These are phyloP conservation scores for Zaprionus nigranus DNA, from an alignment of 1,140 invertebrate genomes.

Conservation along the genomic window DNA sequence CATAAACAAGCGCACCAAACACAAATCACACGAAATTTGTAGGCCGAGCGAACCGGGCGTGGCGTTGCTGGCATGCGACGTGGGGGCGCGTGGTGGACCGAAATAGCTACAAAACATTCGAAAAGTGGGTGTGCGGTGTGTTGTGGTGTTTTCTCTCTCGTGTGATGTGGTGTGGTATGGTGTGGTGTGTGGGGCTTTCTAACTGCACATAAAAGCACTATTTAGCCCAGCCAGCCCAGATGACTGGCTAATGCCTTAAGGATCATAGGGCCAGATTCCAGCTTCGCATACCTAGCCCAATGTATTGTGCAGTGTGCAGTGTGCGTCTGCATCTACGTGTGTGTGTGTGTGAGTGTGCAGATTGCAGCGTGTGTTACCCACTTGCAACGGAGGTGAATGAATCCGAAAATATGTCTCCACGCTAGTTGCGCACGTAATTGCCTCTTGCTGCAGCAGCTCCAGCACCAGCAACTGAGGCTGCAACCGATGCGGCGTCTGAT, in stretches of 20 bases:
- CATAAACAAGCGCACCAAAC: constrained; percentile 3
- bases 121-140: constrained; percentile 28
- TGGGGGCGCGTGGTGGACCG: constrained; percentile 37
- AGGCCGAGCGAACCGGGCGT: constrained; percentile 21
- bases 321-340: no score
- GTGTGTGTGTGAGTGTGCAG: background rate
- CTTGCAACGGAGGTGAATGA: constrained; percentile 65
- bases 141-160: constrained; percentile 13
- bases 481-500: background rate
- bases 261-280: constrained; percentile 9
- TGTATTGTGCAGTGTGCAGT: background rate
- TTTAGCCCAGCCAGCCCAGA: constrained; percentile 2
- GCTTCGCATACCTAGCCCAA: constrained; percentile 8
- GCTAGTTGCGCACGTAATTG: constrained; percentile 71
- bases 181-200: constrained; percentile 4
- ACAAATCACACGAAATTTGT: constrained; percentile 34
- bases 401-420: constrained; percentile 74
- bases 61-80: constrained; percentile 35
- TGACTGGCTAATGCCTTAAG: constrained; percentile 5
- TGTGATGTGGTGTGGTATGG: constrained; percentile 3
- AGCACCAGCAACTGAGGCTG: constrained; percentile 38
- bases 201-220: background rate
- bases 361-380: constrained; percentile 28
- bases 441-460: constrained; percentile 52
- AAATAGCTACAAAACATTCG: constrained; percentile 30